A percentile compares a stretch with the other conserved stretches of the same genome.
Evolutionary conservation across 2,113 vertebrate genomes (phyloP).

Genomic region (Brachirus orientalis): DNA sequence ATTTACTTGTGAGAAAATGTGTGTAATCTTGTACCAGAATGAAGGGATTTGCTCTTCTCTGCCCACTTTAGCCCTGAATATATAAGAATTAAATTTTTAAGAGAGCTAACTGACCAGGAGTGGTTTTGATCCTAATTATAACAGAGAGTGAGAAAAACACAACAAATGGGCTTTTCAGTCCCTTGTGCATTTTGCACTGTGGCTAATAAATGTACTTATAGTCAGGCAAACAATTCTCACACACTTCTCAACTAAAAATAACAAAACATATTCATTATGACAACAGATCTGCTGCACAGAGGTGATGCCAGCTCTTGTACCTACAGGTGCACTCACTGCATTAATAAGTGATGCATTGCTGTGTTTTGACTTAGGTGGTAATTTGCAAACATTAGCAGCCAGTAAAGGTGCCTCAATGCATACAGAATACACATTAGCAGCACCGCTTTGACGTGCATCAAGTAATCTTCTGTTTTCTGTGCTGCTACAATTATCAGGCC

Average conservation of each 20-base stretch:
- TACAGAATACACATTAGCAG: constrained; percentile 38
- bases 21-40: constrained; percentile 15
- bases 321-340: constrained; percentile 27
- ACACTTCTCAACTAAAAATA: constrained; percentile 16
- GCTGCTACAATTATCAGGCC: constrained; percentile 5
- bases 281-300: constrained; percentile 46
- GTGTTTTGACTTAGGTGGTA: constrained; percentile 19
- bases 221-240: constrained; percentile 34
- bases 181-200: constrained; percentile 15
- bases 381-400: constrained; percentile 51
- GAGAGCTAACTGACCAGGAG: constrained; percentile 28
- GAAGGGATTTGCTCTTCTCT: not conserved
- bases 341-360: constrained; percentile 10
- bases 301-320: not conserved
- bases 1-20: not conserved
- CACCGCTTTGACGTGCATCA: constrained; percentile 14
- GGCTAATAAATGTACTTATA: constrained; percentile 17
- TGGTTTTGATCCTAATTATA: constrained; percentile 48
- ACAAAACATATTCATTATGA: constrained; percentile 43
- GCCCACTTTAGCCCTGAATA: constrained; percentile 5
- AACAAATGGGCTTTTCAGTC: constrained; percentile 19
- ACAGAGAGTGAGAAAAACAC: constrained; percentile 6
- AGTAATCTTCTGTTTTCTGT: constrained; percentile 1
- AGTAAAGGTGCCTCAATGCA: constrained; percentile 38
- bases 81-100: not conserved